These are phyloP conservation scores for Ophiodon elongatus DNA, from an alignment of 2,113 vertebrate genomes.

Conservation along the genomic window DNA sequence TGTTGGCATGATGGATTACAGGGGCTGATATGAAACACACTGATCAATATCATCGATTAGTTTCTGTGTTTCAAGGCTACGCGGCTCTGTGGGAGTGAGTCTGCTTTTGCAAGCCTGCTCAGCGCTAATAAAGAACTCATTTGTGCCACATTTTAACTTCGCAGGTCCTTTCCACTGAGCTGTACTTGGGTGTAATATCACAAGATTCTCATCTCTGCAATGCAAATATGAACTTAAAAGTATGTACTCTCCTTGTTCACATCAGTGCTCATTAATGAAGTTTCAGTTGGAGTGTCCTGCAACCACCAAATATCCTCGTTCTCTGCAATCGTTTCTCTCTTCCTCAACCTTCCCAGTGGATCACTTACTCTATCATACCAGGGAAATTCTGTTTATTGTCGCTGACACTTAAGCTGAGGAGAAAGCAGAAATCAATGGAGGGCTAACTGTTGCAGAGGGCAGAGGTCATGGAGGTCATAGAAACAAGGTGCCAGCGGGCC, in stretches of 20 bases:
- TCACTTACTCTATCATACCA: slow-evolving; percentile 76
- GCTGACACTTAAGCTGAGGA: slow-evolving; percentile 70
- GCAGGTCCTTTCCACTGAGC: slow-evolving; percentile 25
- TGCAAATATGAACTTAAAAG: background rate
- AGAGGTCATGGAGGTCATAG: slow-evolving; percentile 84
- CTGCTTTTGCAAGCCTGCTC: slow-evolving; percentile 43
- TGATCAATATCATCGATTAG: slow-evolving; percentile 86
- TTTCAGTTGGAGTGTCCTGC: background rate
- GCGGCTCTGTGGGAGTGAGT: slow-evolving; percentile 46
- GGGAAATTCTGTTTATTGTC: slow-evolving; percentile 57
- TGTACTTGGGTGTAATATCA: background rate
- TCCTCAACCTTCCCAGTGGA: slow-evolving; percentile 76
- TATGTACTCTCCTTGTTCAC: background rate
- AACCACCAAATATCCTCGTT: background rate
- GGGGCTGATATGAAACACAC: slow-evolving; percentile 79
- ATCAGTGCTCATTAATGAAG: background rate
- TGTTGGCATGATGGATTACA: slow-evolving; percentile 83
- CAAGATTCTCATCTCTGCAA: background rate
- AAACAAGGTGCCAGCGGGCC: slow-evolving; percentile 81
- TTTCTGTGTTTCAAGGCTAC: slow-evolving; percentile 80
- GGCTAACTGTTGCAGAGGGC: slow-evolving; percentile 75
- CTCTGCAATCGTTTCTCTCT: background rate
- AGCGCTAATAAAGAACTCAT: slow-evolving; percentile 30
- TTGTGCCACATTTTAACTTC: slow-evolving; percentile 26
- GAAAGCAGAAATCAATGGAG: slow-evolving; percentile 79